Conservation (phyloP, 2,888 invertebrate genomes). For the Cylloceria caligata region DNA sequence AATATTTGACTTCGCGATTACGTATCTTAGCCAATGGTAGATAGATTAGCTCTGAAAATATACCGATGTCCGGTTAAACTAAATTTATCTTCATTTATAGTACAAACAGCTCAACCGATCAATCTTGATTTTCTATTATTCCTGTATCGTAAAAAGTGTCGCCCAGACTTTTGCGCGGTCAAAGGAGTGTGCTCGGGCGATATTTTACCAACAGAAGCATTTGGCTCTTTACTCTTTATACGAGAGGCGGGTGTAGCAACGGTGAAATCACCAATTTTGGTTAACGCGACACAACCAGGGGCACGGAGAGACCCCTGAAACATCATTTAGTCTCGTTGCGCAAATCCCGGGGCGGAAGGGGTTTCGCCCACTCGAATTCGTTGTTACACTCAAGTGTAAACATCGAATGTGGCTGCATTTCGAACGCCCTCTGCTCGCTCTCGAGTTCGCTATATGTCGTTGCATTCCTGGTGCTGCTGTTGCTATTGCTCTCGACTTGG, state of each 20-base stretch:
- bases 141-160: background rate
- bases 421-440: conserved; percentile 7
- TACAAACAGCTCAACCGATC: no score
- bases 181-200: background rate
- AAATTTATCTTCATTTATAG: no score
- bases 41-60: no score
- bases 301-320: conserved; percentile 28
- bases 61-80: no score
- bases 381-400: conserved; percentile 55
- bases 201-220: conserved; percentile 19
- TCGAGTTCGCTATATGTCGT: conserved; percentile 20
- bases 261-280: conserved; percentile 36
- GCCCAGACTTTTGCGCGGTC: background rate
- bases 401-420: conserved; percentile 54
- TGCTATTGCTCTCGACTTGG: conserved; percentile 12
- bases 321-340: conserved; percentile 38
- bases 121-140: conserved; percentile 2
- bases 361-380: conserved; percentile 38
- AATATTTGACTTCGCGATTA: no score
- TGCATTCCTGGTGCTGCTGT: conserved; percentile 11
- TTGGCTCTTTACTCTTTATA: conserved; percentile 14
- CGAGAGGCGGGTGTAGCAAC: background rate
- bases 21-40: no score
- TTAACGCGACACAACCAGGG: conserved; percentile 11
- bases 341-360: background rate